These are phyloP conservation scores for Liopterus haemorrhoidalis DNA, from an alignment of 2,888 invertebrate genomes.

Conservation along the genomic window DNA sequence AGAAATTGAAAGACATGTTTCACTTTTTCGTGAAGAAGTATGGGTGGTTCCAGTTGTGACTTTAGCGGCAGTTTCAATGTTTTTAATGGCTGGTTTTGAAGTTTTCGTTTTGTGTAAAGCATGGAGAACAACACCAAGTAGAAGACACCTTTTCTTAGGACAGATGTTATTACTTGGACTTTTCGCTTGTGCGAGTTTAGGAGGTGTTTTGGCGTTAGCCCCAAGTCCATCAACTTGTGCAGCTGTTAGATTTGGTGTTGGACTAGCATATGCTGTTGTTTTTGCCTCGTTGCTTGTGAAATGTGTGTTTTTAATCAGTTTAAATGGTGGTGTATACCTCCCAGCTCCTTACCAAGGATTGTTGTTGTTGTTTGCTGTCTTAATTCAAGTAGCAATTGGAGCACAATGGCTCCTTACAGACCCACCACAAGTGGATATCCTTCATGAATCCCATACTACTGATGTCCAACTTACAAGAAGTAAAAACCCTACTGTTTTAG, in stretches of 20 bases:
- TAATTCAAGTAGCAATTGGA: slow-evolving; percentile 82
- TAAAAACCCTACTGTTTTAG: background rate
- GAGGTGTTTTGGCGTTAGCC: slow-evolving; percentile 69
- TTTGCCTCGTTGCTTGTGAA: slow-evolving; percentile 90
- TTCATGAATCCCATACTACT: slow-evolving; percentile 40
- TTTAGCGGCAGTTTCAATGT: slow-evolving; percentile 75
- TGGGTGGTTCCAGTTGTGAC: slow-evolving; percentile 90
- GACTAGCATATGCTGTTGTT: slow-evolving; percentile 76
- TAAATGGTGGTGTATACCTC: slow-evolving; percentile 85
- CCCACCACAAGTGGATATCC: slow-evolving; percentile 58
- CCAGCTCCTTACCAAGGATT: slow-evolving; percentile 89
- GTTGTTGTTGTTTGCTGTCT: slow-evolving; percentile 81
- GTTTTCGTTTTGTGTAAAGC: slow-evolving; percentile 83
- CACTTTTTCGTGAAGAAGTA: slow-evolving; percentile 59
- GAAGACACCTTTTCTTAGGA: slow-evolving; percentile 79
- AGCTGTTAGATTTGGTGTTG: slow-evolving; percentile 74
- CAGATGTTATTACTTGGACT: slow-evolving; percentile 80
- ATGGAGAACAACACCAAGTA: slow-evolving; percentile 73
- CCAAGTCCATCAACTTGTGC: slow-evolving; percentile 77
- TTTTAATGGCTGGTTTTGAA: slow-evolving; percentile 81
- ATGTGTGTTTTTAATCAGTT: slow-evolving; percentile 85
- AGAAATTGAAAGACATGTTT: slow-evolving; percentile 38
- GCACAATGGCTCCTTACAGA: slow-evolving; percentile 78
- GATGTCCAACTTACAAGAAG: background rate
- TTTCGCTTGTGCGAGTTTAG: slow-evolving; percentile 73